Evolutionary conservation across 2,888 invertebrate species (phyloP), one percentile per base, ranked within the genome.

Genomic region (Anodontia alba): DNA sequence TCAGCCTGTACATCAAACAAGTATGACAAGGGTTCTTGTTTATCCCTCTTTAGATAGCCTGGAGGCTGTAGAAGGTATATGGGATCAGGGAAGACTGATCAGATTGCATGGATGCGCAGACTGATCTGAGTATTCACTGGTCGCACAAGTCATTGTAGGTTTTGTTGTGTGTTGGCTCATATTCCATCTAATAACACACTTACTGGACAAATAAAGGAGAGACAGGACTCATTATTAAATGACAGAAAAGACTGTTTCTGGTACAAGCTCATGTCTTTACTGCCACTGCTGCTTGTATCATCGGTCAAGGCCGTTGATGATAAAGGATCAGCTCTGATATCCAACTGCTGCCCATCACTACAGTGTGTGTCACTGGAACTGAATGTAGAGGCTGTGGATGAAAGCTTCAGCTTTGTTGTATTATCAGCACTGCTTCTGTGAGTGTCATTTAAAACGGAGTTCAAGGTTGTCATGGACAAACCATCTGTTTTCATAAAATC

Each of bases 401-500:
- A 54, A 26, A 26, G 54, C 26, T 10, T 23, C 23, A 2, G 12
- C 26, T 26, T 54, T 8, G 26, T 8, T 1, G 12, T 26, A 54
- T 54, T 15, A 54, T 26, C 5, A 23, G 23, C 54, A 54, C 7
- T n/a, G n/a, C 23, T 15, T 23, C 7, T 5, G 15, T 5, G 23
- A 7, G 23, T 8, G n/a, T 54, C 54, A 26, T 26, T 26, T 15
- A 17, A 7, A n/a, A 49, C n/a, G 3, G 26, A 54, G 23, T 23
- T 26, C 54, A 54, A 26, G 54, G 54, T 10, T 26, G 54, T 54
- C 54, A 26, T 10, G 10, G 54, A 54, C 26, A 54, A 1, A n/a
- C 5, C 54, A 26, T 54, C 54, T 26, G 33, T 33, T 36, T 66
- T 54, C 82, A 82, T 78, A 7, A 66, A 51, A 17, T 83, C 83